phyloP scores from a whole-genome alignment of 2,888 invertebrate species.

The Pristionchus fissidentatus region DNA sequence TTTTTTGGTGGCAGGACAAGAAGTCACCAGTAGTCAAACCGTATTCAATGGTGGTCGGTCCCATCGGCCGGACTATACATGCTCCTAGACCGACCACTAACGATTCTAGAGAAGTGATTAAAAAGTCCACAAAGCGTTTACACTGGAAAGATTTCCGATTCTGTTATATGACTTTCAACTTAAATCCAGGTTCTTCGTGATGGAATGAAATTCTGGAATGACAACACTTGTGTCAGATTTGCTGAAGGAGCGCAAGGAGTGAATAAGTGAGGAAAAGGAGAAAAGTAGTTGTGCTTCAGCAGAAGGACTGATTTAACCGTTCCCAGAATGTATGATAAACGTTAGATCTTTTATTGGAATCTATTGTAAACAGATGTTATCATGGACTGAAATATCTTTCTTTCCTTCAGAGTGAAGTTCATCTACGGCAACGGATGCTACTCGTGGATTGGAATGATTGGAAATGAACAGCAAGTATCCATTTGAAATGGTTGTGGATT shows the following conservation, averaged over 20 bases:
- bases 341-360: too few species aligned
- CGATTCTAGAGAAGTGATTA: too few species aligned
- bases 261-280: not conserved
- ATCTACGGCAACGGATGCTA: constrained; percentile 47
- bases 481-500: constrained; percentile 43
- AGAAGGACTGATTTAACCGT: not conserved
- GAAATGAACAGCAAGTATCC: constrained; percentile 45
- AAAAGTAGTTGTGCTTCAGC: not conserved
- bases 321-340: not conserved
- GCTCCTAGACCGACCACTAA: too few species aligned
- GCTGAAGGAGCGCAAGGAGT: constrained; percentile 15
- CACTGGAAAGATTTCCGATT: too few species aligned
- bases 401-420: constrained; percentile 35
- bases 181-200: constrained; percentile 2
- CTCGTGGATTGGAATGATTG: constrained; percentile 45
- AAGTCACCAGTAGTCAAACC: too few species aligned
- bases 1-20: too few species aligned
- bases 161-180: not conserved
- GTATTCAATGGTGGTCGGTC: too few species aligned
- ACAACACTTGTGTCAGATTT: constrained; percentile 44
- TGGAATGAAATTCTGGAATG: constrained; percentile 35
- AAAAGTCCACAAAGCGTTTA: too few species aligned
- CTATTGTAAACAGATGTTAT: too few species aligned
- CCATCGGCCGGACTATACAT: too few species aligned
- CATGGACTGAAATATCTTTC: too few species aligned